Percentiles rank a stretch among this genome's conserved stretches.
phyloP scores from a whole-genome alignment of 2,888 invertebrate species.

The Meiosimyza platycephala region DNA sequence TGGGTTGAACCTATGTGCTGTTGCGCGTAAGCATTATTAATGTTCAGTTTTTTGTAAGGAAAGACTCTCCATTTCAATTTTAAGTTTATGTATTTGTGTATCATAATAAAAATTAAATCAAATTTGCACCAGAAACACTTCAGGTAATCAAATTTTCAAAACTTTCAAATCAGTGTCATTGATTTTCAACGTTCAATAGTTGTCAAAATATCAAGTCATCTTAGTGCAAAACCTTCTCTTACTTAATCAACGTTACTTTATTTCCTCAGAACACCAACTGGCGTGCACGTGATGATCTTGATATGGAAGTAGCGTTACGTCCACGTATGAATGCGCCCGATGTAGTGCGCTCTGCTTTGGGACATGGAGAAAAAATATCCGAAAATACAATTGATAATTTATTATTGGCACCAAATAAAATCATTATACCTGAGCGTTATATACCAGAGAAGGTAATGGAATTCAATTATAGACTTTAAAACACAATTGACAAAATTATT shows the following conservation, averaged over 20 bases:
- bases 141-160: not conserved
- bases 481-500: not conserved
- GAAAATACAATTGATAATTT: slow-evolving; percentile 87
- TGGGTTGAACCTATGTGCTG: no score
- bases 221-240: not conserved
- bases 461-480: not conserved
- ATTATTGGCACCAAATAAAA: slow-evolving; percentile 88
- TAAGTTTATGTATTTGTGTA: no score
- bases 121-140: not conserved
- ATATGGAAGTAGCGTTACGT: slow-evolving; percentile 86
- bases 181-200: not conserved
- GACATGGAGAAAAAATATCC: slow-evolving; percentile 68
- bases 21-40: no score
- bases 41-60: no score
- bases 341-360: slow-evolving; percentile 85
- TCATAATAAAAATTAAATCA: no score
- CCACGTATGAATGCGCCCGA: slow-evolving; percentile 84
- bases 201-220: not conserved
- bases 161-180: not conserved
- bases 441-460: slow-evolving; percentile 83
- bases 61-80: no score
- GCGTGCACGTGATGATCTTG: slow-evolving; percentile 84
- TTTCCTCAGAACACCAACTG: slow-evolving; percentile 68
- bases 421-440: slow-evolving; percentile 91
- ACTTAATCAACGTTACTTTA: not conserved